Base-by-base conservation (phyloP, 2,888 invertebrate species). In the Halictus quadricinctus region DNA sequence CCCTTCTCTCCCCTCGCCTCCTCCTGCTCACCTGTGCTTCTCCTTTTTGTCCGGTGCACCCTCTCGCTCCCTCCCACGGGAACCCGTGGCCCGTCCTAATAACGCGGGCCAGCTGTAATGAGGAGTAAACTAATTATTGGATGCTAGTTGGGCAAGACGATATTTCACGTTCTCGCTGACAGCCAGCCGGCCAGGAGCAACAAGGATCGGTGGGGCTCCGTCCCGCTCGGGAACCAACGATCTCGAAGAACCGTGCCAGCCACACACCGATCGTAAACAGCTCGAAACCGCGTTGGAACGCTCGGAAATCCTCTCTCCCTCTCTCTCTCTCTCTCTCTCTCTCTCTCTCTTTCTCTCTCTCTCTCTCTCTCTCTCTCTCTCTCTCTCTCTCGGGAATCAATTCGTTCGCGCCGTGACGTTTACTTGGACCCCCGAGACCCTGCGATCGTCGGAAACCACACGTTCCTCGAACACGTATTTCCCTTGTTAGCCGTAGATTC, bases 121-220 rank as follows among this genome's bases (percentile, higher is more conserved):
- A 94, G 93, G 92, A 94, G 94, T 94, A 93, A 93, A 94, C 93
- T 94, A 94, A 94, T 94, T 93, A 94, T 93, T 93, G 93, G 93
- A 92, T 93, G 91, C 93, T 92, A 92, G 93, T 93, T 92, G 90
- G 94, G 91, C 91, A 90, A 89, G 88, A 93, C 94, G 93, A 94
- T 94, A 94, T 94, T 93, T 94, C 94, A 93, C 92, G 90, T 91
- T 87, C 92, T 89, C 91, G 93, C 92, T 94, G 94, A 94, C 94
- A 94, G 94, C 84, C 82, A 72, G 74, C 72, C 80, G 85, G 89
- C 88, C 85, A 91, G 89, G 91, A 92, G 92, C 90, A 93, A 91
- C 92, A 91, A 91, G 91, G 91, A 90, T 84, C 50, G 10, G n/a
- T 8, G n/a, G n/a, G 29, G 43, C 79, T 80, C 50, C 69, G 80